phyloP scores from a whole-genome alignment of 2,797 vertebrate species.

The Enteromius trimaculatus region DNA sequence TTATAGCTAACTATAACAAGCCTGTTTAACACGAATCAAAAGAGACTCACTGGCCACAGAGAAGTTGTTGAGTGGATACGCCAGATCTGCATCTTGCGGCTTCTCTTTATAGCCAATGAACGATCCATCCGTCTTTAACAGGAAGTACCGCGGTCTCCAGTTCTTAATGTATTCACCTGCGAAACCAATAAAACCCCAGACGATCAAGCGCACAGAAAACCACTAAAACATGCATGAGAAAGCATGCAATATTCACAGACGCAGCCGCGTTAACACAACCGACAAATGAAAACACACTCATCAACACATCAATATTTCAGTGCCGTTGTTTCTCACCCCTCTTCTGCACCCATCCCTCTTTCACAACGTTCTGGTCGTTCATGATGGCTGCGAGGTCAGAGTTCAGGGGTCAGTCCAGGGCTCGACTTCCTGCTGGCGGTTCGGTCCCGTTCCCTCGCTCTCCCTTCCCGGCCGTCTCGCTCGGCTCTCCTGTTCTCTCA shows the following conservation, averaged over 20 bases:
- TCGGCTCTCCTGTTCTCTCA: conserved; percentile 31
- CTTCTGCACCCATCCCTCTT: conserved; percentile 84
- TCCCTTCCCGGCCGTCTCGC: conserved; percentile 6
- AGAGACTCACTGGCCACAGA: conserved; percentile 92
- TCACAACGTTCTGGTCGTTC: conserved; percentile 82
- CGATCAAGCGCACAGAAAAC: conserved; percentile 59
- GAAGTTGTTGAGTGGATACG: conserved; percentile 98
- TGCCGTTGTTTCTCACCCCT: conserved; percentile 63
- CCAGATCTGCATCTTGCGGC: conserved; percentile 97
- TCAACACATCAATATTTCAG: background rate
- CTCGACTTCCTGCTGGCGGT: conserved; percentile 62
- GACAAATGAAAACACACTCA: background rate
- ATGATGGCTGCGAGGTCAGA: conserved; percentile 76
- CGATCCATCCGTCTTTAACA: conserved; percentile 96
- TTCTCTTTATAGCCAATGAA: conserved; percentile 99
- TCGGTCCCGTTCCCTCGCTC: conserved; percentile 45
- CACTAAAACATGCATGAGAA: conserved; percentile 49
- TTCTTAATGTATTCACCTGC: conserved; percentile 99
- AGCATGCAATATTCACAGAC: background rate
- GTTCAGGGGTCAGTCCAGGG: conserved; percentile 69
- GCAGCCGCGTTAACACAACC: background rate
- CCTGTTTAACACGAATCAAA: background rate
- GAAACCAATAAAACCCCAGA: background rate
- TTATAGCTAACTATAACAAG: background rate
- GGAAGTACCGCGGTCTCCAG: conserved; percentile 96